Base-by-base conservation (phyloP, 1,140 invertebrate species). In the Hypothenemus hampei region DNA sequence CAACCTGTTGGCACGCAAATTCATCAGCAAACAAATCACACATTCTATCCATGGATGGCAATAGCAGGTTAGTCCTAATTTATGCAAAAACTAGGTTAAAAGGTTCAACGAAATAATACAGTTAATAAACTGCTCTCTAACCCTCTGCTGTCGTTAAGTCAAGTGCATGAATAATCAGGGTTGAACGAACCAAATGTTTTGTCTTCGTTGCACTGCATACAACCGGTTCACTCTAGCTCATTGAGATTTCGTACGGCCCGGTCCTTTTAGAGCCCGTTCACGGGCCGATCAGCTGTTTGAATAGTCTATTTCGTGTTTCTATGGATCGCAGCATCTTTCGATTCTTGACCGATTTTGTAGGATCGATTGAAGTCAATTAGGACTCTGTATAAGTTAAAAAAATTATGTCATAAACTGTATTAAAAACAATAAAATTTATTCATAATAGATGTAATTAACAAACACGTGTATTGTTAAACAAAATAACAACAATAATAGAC, bases 31-130 rank as follows among this genome's bases (percentile, higher is more conserved):
- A 82, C 82, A 71, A 92, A 89, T 74, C 91, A 93, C 80, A 93
- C 91, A 68, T 94, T 95, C 78, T 95, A 95, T 78, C 92, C 92
- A 59, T 94, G 92, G 92, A 95, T 95, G 92, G 91, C 91, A 77
- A 94, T 95, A 81, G 91, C 92, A 93, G 92, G 92, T 94, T 75
- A 86, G 87, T 62, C 13, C 6, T 10, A 43, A 39, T 10, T 15
- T 13, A 8, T 15, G n/a, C 26, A 31, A 31, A 31, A 31, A 31
- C 26, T n/a, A n/a, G n/a, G n/a, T n/a, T n/a, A n/a, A n/a, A n/a
- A n/a, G n/a, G n/a, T n/a, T n/a, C n/a, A n/a, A n/a, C n/a, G n/a
- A n/a, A n/a, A n/a, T 26, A 26, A 45, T 26, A 11, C 24, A 45
- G 22, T 45, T 26, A 18, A 60, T 63, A 65, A 65, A 67, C 66